Evolutionary conservation across 1,140 invertebrate species (phyloP), one percentile per base, ranked within the genome.

Genomic region (Musca domestica): DNA sequence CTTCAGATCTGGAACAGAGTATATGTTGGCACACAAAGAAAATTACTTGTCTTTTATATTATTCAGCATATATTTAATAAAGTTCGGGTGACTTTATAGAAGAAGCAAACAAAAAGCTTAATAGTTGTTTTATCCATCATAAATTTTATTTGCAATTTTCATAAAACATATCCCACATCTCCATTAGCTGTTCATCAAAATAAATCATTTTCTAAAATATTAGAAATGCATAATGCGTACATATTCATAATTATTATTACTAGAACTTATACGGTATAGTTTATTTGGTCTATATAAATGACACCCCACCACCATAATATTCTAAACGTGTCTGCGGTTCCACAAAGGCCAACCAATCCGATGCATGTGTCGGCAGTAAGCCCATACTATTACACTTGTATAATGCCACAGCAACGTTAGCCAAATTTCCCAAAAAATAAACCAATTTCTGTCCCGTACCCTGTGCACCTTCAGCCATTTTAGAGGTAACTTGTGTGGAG

Each of bases 341-440:
- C 34, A 97, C 93, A 86, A 99, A 99, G 48, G 96, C 96, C 41
- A 99, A 83, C 98, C 98, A 99, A 84, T 99, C 98, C 34, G 96
- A 98, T 7, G 96, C 90, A 85, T 99, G 95, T 54, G 96, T 98
- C 17, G 98, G 98, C 25, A 99, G 83, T 17, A 99, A 82, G 14
- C 98, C 98, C 96, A 99, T 99, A 56, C 94, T 95, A 73, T 98
- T 95, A 84, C 97, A 99, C 84, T 99, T 99, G 81, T 99, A 99
- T 4, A 99, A 84, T 20, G 97, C 97, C 70, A 99, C 82, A 6
- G 89, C 90, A 71, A 99, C 90, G 81, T 96, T 96, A 1, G 95
- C 90, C 66, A 99, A 83, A 84, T 99, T 98, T 22, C 98, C 98
- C 70, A 99, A 84, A 61, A 98, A 88, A 83, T 96, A 99, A 14